A percentile compares a stretch with the other conserved stretches of the same genome.
Conservation (phyloP, 2,888 invertebrate species). For the Serrognathus titanus region DNA sequence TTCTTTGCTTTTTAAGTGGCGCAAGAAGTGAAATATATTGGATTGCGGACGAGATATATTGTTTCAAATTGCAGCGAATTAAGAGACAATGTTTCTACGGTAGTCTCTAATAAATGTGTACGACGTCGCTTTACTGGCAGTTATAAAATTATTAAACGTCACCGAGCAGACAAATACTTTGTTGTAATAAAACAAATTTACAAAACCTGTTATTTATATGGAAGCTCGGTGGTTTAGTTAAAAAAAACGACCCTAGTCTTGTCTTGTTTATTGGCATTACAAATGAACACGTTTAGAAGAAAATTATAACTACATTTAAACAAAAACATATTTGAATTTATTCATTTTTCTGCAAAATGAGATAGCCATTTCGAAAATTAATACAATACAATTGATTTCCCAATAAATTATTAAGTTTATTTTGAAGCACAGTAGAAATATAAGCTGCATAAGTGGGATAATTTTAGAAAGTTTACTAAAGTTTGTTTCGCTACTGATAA, state of each 20-base stretch:
- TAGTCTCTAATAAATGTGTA: not conserved
- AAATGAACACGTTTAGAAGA: not conserved
- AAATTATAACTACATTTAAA: not conserved
- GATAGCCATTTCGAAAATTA: too few relatives aligned
- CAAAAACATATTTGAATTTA: too few relatives aligned
- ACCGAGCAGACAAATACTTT: not conserved
- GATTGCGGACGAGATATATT: not conserved
- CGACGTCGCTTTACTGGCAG: not conserved
- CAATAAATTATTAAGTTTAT: too few relatives aligned
- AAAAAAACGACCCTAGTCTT: not conserved
- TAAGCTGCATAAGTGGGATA: too few relatives aligned
- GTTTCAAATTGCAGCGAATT: not conserved
- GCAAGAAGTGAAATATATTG: conserved; percentile 5
- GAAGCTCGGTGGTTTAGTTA: not conserved
- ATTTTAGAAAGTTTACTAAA: too few relatives aligned
- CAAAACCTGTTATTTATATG: not conserved
- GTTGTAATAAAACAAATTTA: not conserved
- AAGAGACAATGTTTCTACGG: not conserved
- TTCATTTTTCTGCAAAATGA: not conserved
- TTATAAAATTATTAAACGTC: not conserved
- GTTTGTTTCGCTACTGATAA: too few relatives aligned
- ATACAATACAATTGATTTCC: too few relatives aligned
- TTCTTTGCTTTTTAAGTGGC: not conserved
- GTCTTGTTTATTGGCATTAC: not conserved
- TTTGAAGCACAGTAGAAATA: too few relatives aligned